A percentile compares a stretch with the other conserved stretches of the same genome.
Conservation (phyloP, 2,797 vertebrate genomes). For the Sarcoramphus papa region DNA sequence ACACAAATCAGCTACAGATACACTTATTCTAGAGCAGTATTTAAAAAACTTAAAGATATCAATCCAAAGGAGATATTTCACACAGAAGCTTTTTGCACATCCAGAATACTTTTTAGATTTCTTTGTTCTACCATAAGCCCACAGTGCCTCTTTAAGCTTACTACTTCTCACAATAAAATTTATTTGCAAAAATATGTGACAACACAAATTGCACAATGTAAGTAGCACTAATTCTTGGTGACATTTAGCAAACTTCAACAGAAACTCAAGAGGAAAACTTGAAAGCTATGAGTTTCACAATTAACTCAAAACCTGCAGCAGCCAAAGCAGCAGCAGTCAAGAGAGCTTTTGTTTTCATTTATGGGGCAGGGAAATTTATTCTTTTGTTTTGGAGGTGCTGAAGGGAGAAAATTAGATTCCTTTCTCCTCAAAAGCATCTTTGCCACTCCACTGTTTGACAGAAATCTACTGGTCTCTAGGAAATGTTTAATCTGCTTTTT, state of each 20-base stretch:
- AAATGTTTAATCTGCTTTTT: background rate
- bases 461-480: background rate
- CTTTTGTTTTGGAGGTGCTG: background rate
- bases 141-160: background rate
- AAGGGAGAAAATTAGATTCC: background rate
- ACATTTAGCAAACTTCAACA: background rate
- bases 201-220: background rate
- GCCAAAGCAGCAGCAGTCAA: background rate
- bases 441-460: background rate
- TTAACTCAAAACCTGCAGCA: background rate
- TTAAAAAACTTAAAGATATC: background rate
- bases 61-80: background rate
- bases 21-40: background rate
- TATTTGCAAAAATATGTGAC: background rate
- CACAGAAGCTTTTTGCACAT: background rate
- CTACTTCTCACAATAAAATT: background rate
- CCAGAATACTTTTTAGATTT: background rate
- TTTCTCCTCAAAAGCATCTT: background rate
- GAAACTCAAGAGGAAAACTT: background rate
- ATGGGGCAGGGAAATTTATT: background rate
- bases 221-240: background rate
- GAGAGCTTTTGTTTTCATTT: background rate
- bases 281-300: background rate
- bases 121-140: background rate
- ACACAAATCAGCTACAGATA: background rate